phyloP scores from a whole-genome alignment of 2,888 invertebrate genomes.

The Philaethria dido region DNA sequence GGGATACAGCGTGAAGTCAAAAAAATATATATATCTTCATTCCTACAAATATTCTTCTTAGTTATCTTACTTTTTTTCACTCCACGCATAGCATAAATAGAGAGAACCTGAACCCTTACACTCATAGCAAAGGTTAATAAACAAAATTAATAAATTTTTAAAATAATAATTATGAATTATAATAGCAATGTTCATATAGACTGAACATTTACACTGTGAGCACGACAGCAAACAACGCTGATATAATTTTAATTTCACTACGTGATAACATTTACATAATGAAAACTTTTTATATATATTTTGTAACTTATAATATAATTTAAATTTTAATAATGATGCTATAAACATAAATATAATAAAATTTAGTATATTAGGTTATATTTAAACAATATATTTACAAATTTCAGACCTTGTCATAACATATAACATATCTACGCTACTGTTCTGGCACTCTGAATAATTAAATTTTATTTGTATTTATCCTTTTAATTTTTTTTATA shows the following conservation, averaged over 20 bases:
- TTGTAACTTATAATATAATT: neutral
- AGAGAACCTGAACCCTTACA: too few relatives aligned
- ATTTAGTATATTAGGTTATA: neutral
- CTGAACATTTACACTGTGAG: neutral
- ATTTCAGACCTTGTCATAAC: neutral
- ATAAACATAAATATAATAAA: neutral
- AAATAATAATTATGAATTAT: neutral
- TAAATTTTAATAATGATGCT: neutral
- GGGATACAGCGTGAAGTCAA: too few relatives aligned
- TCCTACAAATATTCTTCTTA: too few relatives aligned
- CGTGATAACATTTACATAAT: constrained; percentile 10
- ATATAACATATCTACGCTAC: neutral
- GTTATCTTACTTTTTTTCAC: too few relatives aligned
- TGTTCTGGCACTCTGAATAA: neutral
- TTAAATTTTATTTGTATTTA: too few relatives aligned
- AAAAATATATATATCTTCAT: too few relatives aligned
- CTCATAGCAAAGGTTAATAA: too few relatives aligned
- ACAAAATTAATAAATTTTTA: neutral
- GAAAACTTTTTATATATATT: neutral
- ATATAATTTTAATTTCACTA: constrained; percentile 11
- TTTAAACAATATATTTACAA: neutral
- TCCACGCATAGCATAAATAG: too few relatives aligned
- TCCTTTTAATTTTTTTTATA: too few relatives aligned
- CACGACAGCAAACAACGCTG: neutral
- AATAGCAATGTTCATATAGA: neutral